Conservation (phyloP, 2,797 vertebrate species). For the Enteromius paludinosus region DNA sequence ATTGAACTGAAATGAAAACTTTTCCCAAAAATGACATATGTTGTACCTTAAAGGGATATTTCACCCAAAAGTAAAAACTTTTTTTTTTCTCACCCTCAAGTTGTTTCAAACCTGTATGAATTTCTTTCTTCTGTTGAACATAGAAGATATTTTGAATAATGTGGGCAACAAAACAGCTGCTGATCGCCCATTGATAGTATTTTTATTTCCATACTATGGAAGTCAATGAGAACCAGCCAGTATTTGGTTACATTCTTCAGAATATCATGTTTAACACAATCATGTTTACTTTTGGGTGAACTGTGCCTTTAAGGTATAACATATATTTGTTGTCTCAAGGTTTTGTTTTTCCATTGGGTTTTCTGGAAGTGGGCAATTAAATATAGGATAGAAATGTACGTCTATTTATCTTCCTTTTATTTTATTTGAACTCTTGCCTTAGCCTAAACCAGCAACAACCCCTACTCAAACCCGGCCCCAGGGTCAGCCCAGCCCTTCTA, state of each 20-base stretch:
- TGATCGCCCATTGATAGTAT: background rate
- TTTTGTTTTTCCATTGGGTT: background rate
- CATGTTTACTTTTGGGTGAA: background rate
- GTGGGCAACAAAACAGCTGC: background rate
- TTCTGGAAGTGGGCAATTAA: background rate
- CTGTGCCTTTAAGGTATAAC: background rate
- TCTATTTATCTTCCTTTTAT: background rate
- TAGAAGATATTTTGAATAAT: background rate
- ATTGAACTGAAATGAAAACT: background rate
- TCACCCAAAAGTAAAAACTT: background rate
- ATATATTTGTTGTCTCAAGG: background rate
- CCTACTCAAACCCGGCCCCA: conserved; percentile 95
- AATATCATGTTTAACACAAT: background rate
- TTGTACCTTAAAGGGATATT: background rate
- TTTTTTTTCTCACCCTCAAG: background rate
- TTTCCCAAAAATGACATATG: background rate
- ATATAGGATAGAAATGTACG: background rate
- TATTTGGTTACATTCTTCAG: background rate
- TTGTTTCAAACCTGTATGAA: background rate
- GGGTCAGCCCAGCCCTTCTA: conserved; percentile 96
- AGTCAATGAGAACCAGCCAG: background rate
- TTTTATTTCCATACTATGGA: background rate
- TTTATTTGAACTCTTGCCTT: conserved; percentile 39
- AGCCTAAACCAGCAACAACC: conserved; percentile 98
- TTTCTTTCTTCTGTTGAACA: background rate